Base-by-base conservation (phyloP, 2,888 invertebrate species). In the Quadriops clusia region DNA sequence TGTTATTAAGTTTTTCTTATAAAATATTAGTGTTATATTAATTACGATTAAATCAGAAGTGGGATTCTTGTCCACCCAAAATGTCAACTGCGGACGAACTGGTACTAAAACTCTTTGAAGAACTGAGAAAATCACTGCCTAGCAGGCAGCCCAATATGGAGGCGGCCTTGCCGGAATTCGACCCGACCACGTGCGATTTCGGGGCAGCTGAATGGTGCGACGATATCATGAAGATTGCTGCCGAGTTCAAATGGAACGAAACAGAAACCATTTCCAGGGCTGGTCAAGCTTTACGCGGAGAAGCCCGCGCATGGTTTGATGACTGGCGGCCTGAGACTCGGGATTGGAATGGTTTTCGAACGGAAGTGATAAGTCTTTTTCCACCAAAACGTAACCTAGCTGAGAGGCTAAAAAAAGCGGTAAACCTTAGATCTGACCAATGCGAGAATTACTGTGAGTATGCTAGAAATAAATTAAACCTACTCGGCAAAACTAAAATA, bases 181-280 rank as follows among this genome's bases (percentile, higher is more conserved):
- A n/a, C n/a, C n/a, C n/a, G n/a, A n/a, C n/a, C n/a, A n/a, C n/a
- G n/a, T n/a, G 6, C 22, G 22, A 10, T 10, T 22, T 10, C 22
- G 11, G 10, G 3, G 28, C 31, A 4, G 23, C 12, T 11, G 15
- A 33, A 9, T 38, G 34, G 34, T 30, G 38, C 13, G 13, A 17
- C 12, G 37, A 34, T 16, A 37, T 38, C 4, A 34, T 30, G 9
- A 29, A 38, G 17, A 32, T 30, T 21, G 33, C 10, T 8, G 17
- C 13, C 1, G 10, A 28, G 11, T 36, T 33, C 8, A 9, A 10
- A 8, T 38, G 36, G 33, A 14, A 14, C 18, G n/a, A 5, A 12
- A 10, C 9, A 9, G 20, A 28, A 20, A 14, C 12, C 10, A 14
- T 28, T 8, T 16, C 12, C 9, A n/a, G 17, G 13, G 15, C 28